Conservation (phyloP, 1,140 invertebrate species). For the Drosophila rhopaloa region DNA sequence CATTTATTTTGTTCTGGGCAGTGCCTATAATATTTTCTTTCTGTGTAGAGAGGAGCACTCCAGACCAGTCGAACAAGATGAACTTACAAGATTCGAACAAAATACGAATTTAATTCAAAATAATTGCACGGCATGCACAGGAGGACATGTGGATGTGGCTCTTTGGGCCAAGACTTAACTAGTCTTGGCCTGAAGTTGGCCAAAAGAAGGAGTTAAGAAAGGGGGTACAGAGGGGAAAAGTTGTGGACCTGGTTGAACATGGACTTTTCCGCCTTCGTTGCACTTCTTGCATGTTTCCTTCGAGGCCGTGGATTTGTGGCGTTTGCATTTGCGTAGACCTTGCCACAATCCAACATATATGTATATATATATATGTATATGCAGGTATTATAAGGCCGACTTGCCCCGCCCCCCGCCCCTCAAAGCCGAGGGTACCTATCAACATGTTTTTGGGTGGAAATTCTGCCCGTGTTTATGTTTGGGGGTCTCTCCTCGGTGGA, state of each 20-base stretch:
- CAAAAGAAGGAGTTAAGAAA: background rate
- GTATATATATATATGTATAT: background rate
- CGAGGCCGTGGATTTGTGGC: slow-evolving; percentile 47
- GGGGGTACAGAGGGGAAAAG: background rate
- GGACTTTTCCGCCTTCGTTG: slow-evolving; percentile 75
- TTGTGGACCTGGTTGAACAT: slow-evolving; percentile 69
- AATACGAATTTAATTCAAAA: slow-evolving; percentile 84
- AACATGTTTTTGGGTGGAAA: slow-evolving; percentile 80
- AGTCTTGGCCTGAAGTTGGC: slow-evolving; percentile 28
- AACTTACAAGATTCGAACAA: slow-evolving; percentile 81
- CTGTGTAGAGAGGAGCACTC: slow-evolving; percentile 3
- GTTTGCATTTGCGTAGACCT: slow-evolving; percentile 63
- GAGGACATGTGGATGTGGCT: slow-evolving; percentile 42
- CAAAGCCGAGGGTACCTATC: slow-evolving; percentile 32
- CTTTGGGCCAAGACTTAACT: slow-evolving; percentile 43
- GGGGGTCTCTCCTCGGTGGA: slow-evolving; percentile 45
- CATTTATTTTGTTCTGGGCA: too few species aligned
- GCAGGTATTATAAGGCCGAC: slow-evolving; percentile 6
- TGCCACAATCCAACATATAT: slow-evolving; percentile 12
- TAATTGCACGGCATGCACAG: slow-evolving; percentile 82
- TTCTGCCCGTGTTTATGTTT: slow-evolving; percentile 62
- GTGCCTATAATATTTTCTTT: too few species aligned
- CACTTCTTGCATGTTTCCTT: slow-evolving; percentile 47
- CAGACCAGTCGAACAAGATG: slow-evolving; percentile 62
- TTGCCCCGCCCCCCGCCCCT: slow-evolving; percentile 14